These are phyloP conservation scores for Penaeus chinensis DNA, from an alignment of 1,140 invertebrate species.

Conservation along the genomic window DNA sequence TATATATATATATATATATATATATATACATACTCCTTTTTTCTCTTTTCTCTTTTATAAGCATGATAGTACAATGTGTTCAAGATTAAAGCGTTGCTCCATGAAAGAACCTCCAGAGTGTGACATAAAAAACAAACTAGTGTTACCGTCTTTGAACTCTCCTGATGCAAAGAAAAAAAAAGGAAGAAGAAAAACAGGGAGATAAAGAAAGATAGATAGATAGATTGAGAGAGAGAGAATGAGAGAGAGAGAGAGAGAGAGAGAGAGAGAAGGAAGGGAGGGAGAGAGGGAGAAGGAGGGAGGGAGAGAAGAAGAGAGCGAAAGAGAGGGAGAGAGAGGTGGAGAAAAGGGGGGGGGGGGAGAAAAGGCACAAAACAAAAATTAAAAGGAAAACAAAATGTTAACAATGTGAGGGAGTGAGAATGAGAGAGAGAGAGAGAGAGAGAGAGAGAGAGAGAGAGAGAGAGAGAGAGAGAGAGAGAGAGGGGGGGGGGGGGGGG, in stretches of 20 bases:
- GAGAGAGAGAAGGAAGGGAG: constrained; percentile 20
- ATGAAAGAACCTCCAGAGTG: background rate
- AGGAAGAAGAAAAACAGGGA: background rate
- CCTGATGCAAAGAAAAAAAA: background rate
- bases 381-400: background rate
- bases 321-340: constrained; percentile 2
- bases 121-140: background rate
- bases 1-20: constrained; percentile 23
- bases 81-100: background rate
- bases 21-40: background rate
- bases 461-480: background rate
- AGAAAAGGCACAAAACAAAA: background rate
- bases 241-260: constrained; percentile 22
- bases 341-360: background rate
- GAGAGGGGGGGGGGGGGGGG: background rate
- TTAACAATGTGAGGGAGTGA: background rate
- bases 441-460: background rate
- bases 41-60: too few relatives aligned
- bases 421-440: background rate
- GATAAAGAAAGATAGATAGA: background rate
- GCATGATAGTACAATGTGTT: too few relatives aligned
- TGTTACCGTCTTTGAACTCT: background rate
- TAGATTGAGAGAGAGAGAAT: background rate
- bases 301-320: constrained; percentile 11
- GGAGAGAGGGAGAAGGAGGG: background rate